A percentile compares a stretch with the other conserved stretches of the same genome.
These are phyloP conservation scores for Phyllopteryx taeniolatus DNA, from an alignment of 2,113 vertebrate genomes.

Conservation along the genomic window DNA sequence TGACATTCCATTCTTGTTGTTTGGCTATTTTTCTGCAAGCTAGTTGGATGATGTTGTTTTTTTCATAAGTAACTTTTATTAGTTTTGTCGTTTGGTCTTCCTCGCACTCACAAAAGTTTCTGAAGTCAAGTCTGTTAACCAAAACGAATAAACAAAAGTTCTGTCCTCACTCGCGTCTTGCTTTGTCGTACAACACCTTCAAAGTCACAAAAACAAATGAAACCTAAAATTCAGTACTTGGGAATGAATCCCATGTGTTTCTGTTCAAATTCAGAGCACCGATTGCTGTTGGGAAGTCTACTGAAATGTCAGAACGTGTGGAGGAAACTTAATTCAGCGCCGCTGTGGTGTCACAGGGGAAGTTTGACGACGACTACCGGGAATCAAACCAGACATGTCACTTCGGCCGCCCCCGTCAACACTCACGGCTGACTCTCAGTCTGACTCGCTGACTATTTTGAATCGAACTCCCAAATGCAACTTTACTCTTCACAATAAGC, in stretches of 20 bases:
- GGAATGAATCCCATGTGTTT: too few species aligned
- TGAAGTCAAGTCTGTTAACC: neutral
- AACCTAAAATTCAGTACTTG: too few species aligned
- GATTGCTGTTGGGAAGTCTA: neutral
- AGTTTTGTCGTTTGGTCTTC: neutral
- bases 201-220: neutral
- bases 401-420: constrained; percentile 39
- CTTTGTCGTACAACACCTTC: constrained; percentile 39
- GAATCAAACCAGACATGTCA: constrained; percentile 41
- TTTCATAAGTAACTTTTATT: neutral
- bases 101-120: neutral
- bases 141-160: constrained; percentile 47
- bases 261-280: neutral
- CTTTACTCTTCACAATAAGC: too few species aligned
- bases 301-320: constrained; percentile 1
- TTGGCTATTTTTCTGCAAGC: neutral
- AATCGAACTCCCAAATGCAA: neutral
- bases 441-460: constrained; percentile 45
- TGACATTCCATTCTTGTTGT: constrained; percentile 49
- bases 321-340: constrained; percentile 49
- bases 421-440: constrained; percentile 73
- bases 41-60: neutral
- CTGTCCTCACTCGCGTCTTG: constrained; percentile 21
- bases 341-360: constrained; percentile 60
- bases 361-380: constrained; percentile 54